Base-by-base conservation (phyloP, 2,888 invertebrate species). In the Lepidochrysops patricia region DNA sequence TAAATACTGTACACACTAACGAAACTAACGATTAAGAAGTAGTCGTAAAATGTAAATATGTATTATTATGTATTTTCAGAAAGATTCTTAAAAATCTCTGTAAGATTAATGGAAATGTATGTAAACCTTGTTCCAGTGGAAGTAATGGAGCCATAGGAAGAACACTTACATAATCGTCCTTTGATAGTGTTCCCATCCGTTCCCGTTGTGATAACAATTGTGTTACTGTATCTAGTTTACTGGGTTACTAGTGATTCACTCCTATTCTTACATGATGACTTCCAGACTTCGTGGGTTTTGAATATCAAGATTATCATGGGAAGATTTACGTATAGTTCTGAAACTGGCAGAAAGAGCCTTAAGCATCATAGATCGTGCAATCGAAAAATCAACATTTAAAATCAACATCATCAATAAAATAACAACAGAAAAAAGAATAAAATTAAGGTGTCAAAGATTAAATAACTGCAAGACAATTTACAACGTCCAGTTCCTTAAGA, bases 201-300 rank as follows among this genome's bases (percentile, higher is more conserved):
- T 72, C 71, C 64, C 70, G 69, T 69, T 71, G 68, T 62, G 71
- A 71, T 71, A 70, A 68, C 66, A 64, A 65, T 26, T 62, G 61
- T 65, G 59, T 60, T 65, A 65, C 61, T 64, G 61, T 67, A 66
- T 66, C 60, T 66, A 64, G 67, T 63, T 66, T 60, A 67, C 63
- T 66, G 57, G 65, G 66, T 62, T 62, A 64, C 58, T 57, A 59
- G 61, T 65, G 66, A 66, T 62, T 63, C 63, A 65, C 60, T 62
- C 52, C 43, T 7, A 43, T 19, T 49, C 13, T 12, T 4, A 19
- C 12, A 54, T 54, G 19, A 19, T 9, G 9, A 9, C 23, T 13
- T 3, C 37, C 37, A 23, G 43, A 43, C 43, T 43, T 4, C 12
- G 43, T 9, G 4, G 43, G 23, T 43, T 19, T 23, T 7, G 19